A percentile compares a stretch with the other conserved stretches of the same genome.
These are phyloP conservation scores for Spondyliosoma cantharus DNA, from an alignment of 2,797 vertebrate species.

Conservation along the genomic window DNA sequence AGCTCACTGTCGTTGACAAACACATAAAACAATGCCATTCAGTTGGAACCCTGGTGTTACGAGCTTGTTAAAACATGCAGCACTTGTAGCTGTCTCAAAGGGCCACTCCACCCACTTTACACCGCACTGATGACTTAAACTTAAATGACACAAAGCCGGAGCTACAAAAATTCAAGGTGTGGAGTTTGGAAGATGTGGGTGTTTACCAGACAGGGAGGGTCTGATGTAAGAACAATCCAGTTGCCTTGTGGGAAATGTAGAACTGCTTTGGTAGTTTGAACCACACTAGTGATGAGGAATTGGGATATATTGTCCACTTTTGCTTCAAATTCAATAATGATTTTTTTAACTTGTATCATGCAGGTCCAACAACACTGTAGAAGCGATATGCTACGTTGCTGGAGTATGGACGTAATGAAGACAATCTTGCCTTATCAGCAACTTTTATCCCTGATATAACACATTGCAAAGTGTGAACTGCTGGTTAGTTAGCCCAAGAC, in stretches of 20 bases:
- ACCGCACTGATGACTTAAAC: constrained; percentile 11
- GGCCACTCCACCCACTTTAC: constrained; percentile 35
- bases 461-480: background rate
- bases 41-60: background rate
- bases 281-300: background rate
- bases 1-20: constrained; percentile 63
- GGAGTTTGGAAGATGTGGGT: constrained; percentile 14
- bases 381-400: background rate
- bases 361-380: background rate
- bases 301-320: background rate
- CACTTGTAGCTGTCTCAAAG: background rate
- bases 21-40: constrained; percentile 20
- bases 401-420: background rate
- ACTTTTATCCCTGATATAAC: background rate
- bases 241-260: constrained; percentile 39
- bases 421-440: background rate
- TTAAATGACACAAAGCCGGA: background rate
- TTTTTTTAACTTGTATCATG: background rate
- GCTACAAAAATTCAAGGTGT: constrained; percentile 33
- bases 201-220: constrained; percentile 19
- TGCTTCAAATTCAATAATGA: background rate
- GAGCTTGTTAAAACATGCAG: constrained; percentile 10
- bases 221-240: background rate
- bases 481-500: background rate
- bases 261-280: background rate